These are phyloP conservation scores for Drosophila gaucha DNA, from an alignment of 2,888 invertebrate genomes.

Conservation along the genomic window DNA sequence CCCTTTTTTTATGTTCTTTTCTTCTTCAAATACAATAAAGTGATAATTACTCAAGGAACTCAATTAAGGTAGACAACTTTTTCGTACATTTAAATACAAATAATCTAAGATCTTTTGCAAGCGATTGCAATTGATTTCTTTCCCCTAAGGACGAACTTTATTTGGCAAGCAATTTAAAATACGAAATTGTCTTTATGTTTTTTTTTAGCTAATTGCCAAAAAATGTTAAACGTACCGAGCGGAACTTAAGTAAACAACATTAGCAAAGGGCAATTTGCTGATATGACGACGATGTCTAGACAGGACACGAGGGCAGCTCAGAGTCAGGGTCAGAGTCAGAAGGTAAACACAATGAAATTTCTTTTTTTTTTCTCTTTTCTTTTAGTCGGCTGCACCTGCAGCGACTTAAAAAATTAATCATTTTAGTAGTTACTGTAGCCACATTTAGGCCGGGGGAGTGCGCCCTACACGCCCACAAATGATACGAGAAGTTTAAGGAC, in stretches of 20 bases:
- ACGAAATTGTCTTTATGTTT: conserved; percentile 20
- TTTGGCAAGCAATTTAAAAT: conserved; percentile 45
- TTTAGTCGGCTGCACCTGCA: conserved; percentile 49
- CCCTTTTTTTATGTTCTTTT: too few species aligned
- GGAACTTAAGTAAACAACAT: conserved; percentile 70
- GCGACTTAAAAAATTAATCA: conserved; percentile 31
- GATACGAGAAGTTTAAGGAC: conserved; percentile 4
- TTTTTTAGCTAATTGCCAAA: conserved; percentile 51
- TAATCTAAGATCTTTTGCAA: neutral
- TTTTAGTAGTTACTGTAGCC: conserved; percentile 1
- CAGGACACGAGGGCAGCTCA: conserved; percentile 28
- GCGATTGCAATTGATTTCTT: neutral
- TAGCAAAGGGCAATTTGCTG: conserved; percentile 57
- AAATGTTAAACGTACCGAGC: conserved; percentile 24
- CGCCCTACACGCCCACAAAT: conserved; percentile 37
- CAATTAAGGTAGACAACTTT: neutral
- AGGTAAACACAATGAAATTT: conserved; percentile 22
- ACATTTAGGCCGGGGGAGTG: conserved; percentile 16
- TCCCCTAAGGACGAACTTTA: conserved; percentile 23
- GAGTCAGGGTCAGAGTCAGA: conserved; percentile 33
- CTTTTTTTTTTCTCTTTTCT: conserved; percentile 19
- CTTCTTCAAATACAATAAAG: neutral
- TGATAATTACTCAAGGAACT: neutral
- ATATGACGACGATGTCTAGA: conserved; percentile 64
- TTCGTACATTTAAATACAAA: conserved; percentile 1